Conservation (phyloP, 30 jellyfish, hydroid and myxozoan species). For the Nemopilema nomurai region DNA sequence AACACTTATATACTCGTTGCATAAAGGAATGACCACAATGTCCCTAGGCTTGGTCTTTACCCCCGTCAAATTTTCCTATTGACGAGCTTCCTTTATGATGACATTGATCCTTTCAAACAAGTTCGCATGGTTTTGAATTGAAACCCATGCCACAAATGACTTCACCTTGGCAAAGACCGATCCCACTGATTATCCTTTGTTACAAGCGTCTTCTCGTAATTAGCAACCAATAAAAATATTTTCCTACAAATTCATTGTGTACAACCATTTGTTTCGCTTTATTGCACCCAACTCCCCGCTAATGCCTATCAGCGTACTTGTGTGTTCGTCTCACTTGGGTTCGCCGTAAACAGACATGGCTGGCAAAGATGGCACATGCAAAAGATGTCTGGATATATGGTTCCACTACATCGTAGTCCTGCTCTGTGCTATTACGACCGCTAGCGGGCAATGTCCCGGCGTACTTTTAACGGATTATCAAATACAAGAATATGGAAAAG, state of each 20-base stretch:
- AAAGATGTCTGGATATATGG: neutral
- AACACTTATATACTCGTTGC: too few species aligned
- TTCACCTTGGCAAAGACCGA: neutral
- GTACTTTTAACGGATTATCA: neutral
- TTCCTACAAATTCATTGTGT: neutral
- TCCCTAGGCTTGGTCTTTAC: neutral
- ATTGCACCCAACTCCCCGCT: neutral
- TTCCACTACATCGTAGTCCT: neutral
- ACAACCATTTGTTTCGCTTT: neutral
- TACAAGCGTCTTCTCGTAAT: neutral
- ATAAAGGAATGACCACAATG: too few species aligned
- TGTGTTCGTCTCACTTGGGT: slow-evolving; percentile 9
- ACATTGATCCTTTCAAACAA: neutral
- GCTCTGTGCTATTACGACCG: neutral
- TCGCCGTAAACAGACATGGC: neutral
- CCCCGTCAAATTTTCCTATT: neutral
- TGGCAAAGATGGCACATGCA: neutral
- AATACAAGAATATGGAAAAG: neutral
- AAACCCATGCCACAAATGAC: neutral
- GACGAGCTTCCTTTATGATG: neutral
- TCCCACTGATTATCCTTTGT: neutral
- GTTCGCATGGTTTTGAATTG: neutral
- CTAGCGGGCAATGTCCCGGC: neutral
- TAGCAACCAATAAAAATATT: neutral
- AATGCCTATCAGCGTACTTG: neutral